Evolutionary conservation across 2,113 vertebrate species (phyloP).

Genomic region (Rutilus rutilus): DNA sequence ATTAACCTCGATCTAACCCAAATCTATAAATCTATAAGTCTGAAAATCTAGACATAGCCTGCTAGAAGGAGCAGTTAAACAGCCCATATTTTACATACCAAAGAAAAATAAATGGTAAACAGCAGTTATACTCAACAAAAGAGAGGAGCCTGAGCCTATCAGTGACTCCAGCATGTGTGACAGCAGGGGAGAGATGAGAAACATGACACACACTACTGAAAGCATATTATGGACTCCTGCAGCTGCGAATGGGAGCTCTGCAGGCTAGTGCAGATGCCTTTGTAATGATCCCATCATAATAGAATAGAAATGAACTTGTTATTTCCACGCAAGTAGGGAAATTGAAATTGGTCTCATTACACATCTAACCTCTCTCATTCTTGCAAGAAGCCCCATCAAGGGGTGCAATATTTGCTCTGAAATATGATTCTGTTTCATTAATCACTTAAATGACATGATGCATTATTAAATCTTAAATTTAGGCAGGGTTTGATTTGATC

Average conservation of each 20-base stretch:
- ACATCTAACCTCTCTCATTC: too few species aligned
- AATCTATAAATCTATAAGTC: conserved; percentile 6
- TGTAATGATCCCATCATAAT: not conserved
- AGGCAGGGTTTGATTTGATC: not conserved
- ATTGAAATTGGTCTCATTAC: not conserved
- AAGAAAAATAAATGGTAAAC: not conserved
- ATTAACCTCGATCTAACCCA: not conserved
- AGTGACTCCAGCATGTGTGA: not conserved
- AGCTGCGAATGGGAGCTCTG: not conserved
- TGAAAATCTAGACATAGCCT: not conserved
- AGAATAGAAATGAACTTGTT: not conserved
- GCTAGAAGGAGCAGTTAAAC: not conserved
- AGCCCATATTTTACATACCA: not conserved
- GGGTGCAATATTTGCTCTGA: too few species aligned
- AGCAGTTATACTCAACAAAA: not conserved
- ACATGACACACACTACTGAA: not conserved
- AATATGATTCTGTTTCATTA: too few species aligned
- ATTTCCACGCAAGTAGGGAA: not conserved
- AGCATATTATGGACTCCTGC: conserved; percentile 30
- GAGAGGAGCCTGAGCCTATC: not conserved
- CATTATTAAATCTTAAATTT: not conserved
- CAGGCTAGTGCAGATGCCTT: not conserved
- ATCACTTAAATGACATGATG: not conserved
- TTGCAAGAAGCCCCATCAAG: too few species aligned
- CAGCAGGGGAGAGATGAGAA: conserved; percentile 24